A percentile compares a stretch with the other conserved stretches of the same genome.
These are phyloP conservation scores for Megalurothrips usitatus DNA, from an alignment of 2,888 invertebrate genomes.

Conservation along the genomic window DNA sequence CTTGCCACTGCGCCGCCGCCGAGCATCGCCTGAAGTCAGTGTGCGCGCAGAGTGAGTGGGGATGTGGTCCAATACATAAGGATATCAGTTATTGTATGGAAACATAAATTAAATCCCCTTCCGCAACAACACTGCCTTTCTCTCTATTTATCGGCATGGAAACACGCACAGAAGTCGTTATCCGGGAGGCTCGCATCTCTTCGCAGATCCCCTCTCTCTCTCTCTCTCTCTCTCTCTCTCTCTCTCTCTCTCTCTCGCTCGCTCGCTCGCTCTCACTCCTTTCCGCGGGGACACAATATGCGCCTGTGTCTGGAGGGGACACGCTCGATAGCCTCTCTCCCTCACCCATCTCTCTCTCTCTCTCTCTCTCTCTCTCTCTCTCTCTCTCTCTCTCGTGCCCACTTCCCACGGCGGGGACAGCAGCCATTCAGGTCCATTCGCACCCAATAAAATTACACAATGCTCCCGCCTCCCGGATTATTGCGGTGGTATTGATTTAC, in stretches of 20 bases:
- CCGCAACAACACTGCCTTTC: no score
- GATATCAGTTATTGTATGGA: no score
- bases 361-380: conserved; percentile 34
- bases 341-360: conserved; percentile 30
- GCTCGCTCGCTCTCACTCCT: conserved; percentile 32
- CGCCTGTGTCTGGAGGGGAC: conserved; percentile 28
- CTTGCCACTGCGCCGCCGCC: no score
- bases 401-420: conserved; percentile 7
- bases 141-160: no score
- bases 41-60: no score
- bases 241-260: neutral
- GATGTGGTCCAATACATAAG: no score
- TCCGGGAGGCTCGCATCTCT: no score
- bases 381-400: conserved; percentile 33
- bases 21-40: no score
- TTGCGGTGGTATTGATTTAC: conserved; percentile 8
- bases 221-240: neutral
- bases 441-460: conserved; percentile 13
- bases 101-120: no score
- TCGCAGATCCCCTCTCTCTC: neutral
- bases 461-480: neutral
- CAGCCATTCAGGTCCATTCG: neutral
- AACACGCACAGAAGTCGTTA: no score
- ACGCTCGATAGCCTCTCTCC: conserved; percentile 31
- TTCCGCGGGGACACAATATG: conserved; percentile 30